Conservation (phyloP, 1,140 invertebrate genomes). For the Plodia interpunctella region DNA sequence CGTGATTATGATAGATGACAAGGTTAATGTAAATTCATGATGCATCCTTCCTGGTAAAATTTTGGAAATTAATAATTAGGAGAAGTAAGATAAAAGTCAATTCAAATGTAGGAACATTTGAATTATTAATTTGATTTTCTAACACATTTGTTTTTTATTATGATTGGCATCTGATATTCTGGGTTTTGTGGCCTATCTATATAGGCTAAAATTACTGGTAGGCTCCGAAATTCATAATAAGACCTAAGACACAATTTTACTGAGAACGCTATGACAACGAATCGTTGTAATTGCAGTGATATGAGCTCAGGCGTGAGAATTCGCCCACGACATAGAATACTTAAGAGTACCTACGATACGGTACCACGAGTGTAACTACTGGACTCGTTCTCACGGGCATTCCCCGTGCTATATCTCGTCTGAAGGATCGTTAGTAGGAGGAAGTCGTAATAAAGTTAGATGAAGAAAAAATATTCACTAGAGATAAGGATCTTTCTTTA, state of each 20-base stretch:
- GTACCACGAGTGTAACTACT: not conserved
- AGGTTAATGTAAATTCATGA: not conserved
- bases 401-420: conserved; percentile 13
- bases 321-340: conserved; percentile 23
- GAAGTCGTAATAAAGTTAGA: not conserved
- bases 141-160: no score
- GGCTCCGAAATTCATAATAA: not conserved
- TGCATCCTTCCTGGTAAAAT: not conserved
- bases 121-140: no score
- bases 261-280: conserved; percentile 34
- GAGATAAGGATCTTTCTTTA: no score
- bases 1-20: not conserved
- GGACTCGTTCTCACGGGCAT: conserved; percentile 30
- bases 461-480: no score
- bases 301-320: conserved; percentile 51
- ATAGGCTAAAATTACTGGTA: no score
- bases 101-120: no score
- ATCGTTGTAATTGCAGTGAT: conserved; percentile 36
- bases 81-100: no score
- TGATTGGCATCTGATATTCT: no score
- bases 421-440: not conserved
- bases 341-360: no score
- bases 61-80: no score
- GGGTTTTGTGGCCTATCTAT: no score
- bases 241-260: conserved; percentile 17